Evolutionary conservation across 2,888 invertebrate genomes (phyloP), one percentile per base, ranked within the genome.

Genomic region (Drosophila atripex): DNA sequence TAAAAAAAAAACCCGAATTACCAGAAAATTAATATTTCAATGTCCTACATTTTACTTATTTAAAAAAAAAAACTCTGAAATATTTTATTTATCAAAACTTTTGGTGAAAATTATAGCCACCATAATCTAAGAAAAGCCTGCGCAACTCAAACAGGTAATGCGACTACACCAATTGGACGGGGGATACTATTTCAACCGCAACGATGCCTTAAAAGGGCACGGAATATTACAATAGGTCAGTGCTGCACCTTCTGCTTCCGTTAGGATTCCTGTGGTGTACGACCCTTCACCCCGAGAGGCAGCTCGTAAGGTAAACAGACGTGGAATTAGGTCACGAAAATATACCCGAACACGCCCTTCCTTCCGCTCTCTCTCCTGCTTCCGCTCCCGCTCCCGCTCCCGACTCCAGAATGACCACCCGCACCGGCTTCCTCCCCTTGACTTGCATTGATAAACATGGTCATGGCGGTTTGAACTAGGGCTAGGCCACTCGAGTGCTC

Each of bases 171-270:
- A 23, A 41, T 11, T 41, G 21, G 18, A 5, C 2, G 18, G 46
- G 18, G 7, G 9, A 21, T 43, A 28, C 21, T 11, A 55, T 25
- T 30, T 56, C 16, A 41, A 28, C 41, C 21, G 55, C 63, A 61
- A 60, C 76, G 64, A 69, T 51, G 69, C 50, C 65, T 70, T 59
- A 53, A 25, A 51, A 53, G 50, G 65, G 35, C 59, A 59, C 59
- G 52, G 45, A 52, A 72, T 51, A 71, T 72, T 74, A 74, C 66
- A 69, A 74, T 59, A 80, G 79, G 79, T 82, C 78, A 82, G 76
- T 77, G 70, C 53, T 74, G 52, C 65, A 69, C 76, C 77, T 69
- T 41, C 59, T 8, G 30, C 61, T 58, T 59, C 58, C 64, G 58
- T 43, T 23, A 11, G 30, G n/a, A 47, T 63, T 58, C 41, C 49